A percentile compares a stretch with the other conserved stretches of the same genome.
These are phyloP conservation scores for Papilio polyxenes DNA, from an alignment of 1,140 invertebrate species.

Conservation along the genomic window DNA sequence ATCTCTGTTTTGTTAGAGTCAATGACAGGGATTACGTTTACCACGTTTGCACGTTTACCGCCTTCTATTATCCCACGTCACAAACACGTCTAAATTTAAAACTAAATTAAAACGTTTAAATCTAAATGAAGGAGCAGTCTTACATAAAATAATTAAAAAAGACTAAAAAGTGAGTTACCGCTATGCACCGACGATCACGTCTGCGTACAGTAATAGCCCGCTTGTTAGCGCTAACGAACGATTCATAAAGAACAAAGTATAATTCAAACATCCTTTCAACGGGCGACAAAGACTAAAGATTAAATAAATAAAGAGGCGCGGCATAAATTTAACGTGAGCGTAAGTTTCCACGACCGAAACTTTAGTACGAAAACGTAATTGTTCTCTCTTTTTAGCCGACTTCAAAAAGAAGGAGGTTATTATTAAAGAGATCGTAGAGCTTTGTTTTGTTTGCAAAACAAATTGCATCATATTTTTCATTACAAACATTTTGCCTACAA, in stretches of 20 bases:
- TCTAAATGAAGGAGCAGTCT: not conserved
- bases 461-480: no score
- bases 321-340: not conserved
- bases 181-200: not conserved
- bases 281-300: conserved; percentile 18
- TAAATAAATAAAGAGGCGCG: not conserved
- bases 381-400: no score
- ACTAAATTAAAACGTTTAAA: not conserved
- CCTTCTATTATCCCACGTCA: no score
- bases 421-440: no score
- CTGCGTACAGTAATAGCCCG: not conserved
- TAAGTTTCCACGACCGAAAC: no score
- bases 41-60: no score
- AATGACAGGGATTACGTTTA: no score
- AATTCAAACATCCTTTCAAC: conserved; percentile 24
- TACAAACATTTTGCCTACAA: no score
- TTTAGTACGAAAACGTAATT: no score
- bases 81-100: not conserved
- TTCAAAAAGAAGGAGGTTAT: no score
- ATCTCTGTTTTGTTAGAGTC: no score
- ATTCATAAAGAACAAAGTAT: conserved; percentile 29
- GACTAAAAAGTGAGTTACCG: not conserved
- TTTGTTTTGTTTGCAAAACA: no score
- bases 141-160: not conserved
- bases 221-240: conserved; percentile 7